Conservation (phyloP, 2,113 vertebrate genomes). For the Anser brachyrhynchus region DNA sequence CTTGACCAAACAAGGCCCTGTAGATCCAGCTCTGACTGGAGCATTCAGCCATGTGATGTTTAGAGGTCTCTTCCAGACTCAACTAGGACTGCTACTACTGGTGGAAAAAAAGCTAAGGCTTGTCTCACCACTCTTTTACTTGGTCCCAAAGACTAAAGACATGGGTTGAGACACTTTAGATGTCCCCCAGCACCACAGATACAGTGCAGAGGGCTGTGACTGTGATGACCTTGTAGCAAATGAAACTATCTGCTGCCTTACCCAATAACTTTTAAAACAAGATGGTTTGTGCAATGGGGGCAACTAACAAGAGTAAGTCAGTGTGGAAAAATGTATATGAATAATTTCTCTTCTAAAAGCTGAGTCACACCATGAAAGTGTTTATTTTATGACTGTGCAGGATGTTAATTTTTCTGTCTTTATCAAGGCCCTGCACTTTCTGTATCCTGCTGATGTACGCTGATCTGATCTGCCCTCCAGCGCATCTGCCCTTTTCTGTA, state of each 20-base stretch:
- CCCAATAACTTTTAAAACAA: not conserved
- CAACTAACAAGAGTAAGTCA: not conserved
- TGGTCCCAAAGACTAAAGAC: not conserved
- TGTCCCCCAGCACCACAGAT: not conserved
- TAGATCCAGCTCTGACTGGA: not conserved
- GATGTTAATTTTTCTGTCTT: not conserved
- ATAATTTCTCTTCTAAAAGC: not conserved
- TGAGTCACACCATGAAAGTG: not conserved
- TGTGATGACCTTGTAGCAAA: not conserved
- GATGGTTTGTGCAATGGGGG: not conserved
- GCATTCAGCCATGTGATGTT: rapidly evolving
- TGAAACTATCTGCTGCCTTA: not conserved
- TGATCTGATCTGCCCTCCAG: conserved; percentile 11
- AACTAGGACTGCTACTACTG: not conserved
- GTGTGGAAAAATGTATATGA: not conserved
- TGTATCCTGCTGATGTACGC: not conserved
- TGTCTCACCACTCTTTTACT: not conserved
- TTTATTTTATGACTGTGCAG: not conserved
- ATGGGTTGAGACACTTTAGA: not conserved
- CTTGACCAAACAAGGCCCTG: not conserved
- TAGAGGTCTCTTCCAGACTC: not conserved
- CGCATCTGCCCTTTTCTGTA: not conserved
- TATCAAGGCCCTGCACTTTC: not conserved
- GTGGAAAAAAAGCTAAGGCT: not conserved
- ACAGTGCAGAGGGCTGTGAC: not conserved